Evolutionary conservation across 2,113 vertebrate species (phyloP).

Genomic region (Cavia aperea): DNA sequence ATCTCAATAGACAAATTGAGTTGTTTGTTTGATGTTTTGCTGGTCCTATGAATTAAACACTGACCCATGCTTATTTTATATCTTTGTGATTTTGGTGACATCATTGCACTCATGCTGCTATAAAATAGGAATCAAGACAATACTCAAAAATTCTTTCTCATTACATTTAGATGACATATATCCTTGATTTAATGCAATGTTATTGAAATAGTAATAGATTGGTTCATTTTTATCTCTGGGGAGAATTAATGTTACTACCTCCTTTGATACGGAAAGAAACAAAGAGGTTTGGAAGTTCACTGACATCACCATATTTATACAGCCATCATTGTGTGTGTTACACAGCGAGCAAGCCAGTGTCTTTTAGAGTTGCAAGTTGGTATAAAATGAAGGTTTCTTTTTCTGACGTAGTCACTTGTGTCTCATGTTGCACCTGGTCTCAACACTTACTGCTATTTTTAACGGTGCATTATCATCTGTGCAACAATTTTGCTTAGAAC

Average conservation of each 20-base stretch:
- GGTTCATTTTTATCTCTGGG: not conserved
- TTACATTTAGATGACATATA: not conserved
- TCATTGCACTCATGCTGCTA: not conserved
- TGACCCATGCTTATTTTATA: not conserved
- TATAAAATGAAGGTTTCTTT: not conserved
- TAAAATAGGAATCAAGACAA: not conserved
- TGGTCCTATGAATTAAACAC: not conserved
- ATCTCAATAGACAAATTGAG: not conserved
- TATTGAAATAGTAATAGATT: not conserved
- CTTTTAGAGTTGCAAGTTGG: not conserved
- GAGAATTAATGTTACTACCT: not conserved
- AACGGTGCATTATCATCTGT: not conserved
- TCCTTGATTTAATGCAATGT: not conserved
- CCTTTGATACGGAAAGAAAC: not conserved
- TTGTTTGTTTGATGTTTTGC: not conserved
- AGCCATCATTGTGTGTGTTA: not conserved
- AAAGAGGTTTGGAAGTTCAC: not conserved
- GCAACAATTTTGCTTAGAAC: not conserved
- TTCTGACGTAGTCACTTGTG: not conserved
- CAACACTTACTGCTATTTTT: not conserved
- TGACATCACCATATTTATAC: not conserved
- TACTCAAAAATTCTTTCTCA: not conserved
- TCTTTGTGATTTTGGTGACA: not conserved
- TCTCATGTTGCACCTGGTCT: not conserved
- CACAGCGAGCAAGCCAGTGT: not conserved